phyloP scores from a whole-genome alignment of 2,888 invertebrate genomes.

The Euzophera pinguis region DNA sequence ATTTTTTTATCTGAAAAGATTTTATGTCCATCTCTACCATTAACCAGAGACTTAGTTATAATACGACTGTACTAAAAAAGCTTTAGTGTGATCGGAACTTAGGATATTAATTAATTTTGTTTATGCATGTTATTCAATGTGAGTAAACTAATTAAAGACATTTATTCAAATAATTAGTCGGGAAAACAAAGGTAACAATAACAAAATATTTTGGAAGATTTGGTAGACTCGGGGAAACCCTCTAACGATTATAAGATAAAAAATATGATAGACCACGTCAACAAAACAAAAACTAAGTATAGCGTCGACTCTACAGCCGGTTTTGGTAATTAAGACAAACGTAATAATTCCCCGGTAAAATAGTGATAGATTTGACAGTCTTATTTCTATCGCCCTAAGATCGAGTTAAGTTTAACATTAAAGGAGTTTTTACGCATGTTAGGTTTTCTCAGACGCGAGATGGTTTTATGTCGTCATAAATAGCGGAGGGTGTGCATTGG shows the following conservation, averaged over 20 bases:
- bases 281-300: background rate
- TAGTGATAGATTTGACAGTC: background rate
- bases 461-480: slow-evolving; percentile 26
- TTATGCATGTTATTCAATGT: too few species aligned
- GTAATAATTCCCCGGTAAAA: background rate
- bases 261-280: background rate
- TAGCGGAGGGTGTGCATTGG: slow-evolving; percentile 21
- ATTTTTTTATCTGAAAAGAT: too few species aligned
- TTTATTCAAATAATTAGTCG: background rate
- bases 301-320: background rate
- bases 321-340: background rate
- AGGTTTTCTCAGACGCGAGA: slow-evolving; percentile 28
- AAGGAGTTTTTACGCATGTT: background rate
- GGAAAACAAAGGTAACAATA: background rate
- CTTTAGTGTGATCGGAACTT: too few species aligned
- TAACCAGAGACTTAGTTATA: too few species aligned
- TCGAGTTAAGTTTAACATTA: background rate
- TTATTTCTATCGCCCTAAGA: background rate
- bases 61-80: too few species aligned
- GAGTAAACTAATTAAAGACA: too few species aligned
- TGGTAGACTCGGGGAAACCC: background rate
- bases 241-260: background rate
- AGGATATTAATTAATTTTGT: too few species aligned
- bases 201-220: background rate
- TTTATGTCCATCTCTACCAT: too few species aligned